A percentile compares a stretch with the other conserved stretches of the same genome.
These are phyloP conservation scores for Phylloscopus whistleri DNA, from an alignment of 2,113 vertebrate species.

Conservation along the genomic window DNA sequence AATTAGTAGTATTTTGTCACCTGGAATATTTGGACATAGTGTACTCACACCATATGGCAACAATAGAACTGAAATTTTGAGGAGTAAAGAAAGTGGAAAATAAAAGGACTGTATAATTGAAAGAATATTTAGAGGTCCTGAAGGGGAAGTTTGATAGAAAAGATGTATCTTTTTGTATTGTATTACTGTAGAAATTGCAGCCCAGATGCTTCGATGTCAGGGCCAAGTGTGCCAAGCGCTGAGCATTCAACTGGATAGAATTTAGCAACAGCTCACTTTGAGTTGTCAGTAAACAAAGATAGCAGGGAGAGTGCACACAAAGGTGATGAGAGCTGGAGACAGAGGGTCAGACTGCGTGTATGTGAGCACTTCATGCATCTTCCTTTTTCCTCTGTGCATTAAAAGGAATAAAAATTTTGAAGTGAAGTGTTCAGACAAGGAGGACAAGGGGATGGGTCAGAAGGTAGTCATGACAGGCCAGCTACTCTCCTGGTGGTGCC, in stretches of 20 bases:
- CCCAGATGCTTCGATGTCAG: not conserved
- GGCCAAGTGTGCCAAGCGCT: not conserved
- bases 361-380: not conserved
- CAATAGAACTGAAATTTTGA: not conserved
- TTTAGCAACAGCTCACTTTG: not conserved
- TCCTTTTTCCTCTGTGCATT: not conserved
- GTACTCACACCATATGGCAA: not conserved
- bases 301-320: not conserved
- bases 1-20: constrained; percentile 3
- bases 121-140: constrained; percentile 19
- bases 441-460: not conserved
- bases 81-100: not conserved
- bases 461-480: not conserved
- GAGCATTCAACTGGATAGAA: not conserved
- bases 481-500: not conserved
- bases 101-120: not conserved
- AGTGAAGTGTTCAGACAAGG: not conserved
- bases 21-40: not conserved
- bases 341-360: not conserved
- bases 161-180: not conserved
- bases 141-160: not conserved
- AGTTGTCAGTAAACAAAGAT: not conserved
- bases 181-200: constrained; percentile 3
- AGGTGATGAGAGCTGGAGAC: not conserved
- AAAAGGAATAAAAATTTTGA: not conserved